Evolutionary conservation across 2,888 invertebrate genomes (phyloP).

Genomic region (Hofmannophila pseudospretella): DNA sequence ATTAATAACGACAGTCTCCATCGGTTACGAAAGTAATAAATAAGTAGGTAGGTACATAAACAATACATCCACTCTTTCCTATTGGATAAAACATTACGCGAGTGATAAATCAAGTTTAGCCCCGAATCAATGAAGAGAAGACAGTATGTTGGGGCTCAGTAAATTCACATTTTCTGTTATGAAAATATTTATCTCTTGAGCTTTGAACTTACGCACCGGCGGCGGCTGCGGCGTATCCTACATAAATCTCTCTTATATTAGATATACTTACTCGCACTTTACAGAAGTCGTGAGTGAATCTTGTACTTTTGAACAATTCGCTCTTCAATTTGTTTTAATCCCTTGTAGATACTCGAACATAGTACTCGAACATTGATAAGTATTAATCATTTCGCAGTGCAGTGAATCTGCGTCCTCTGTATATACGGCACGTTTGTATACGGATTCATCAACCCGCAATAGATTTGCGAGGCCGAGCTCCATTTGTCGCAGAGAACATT

Average conservation of each 20-base stretch:
- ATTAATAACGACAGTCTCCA: conserved; percentile 16
- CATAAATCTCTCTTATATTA: not conserved
- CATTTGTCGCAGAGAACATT: too few species aligned
- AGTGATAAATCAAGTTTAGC: conserved; percentile 20
- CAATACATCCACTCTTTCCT: conserved; percentile 6
- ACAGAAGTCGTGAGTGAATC: not conserved
- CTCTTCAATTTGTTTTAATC: too few species aligned
- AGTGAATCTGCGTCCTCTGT: too few species aligned
- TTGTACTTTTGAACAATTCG: too few species aligned
- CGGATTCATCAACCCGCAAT: too few species aligned
- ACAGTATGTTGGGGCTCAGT: conserved; percentile 13
- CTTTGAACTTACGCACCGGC: conserved; percentile 13
- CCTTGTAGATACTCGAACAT: too few species aligned
- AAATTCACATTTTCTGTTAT: conserved; percentile 21
- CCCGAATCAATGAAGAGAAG: conserved; percentile 19
- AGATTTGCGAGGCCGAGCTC: too few species aligned
- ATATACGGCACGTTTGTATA: too few species aligned
- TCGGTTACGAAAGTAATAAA: conserved; percentile 12
- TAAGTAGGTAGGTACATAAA: too few species aligned
- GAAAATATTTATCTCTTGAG: conserved; percentile 21
- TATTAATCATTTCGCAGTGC: too few species aligned
- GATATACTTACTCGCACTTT: not conserved
- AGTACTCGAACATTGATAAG: too few species aligned
- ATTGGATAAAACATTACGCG: conserved; percentile 9
- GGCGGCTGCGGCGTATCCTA: not conserved